Conservation (phyloP, 2,888 invertebrate species). For the Eupithecia dodoneata region DNA sequence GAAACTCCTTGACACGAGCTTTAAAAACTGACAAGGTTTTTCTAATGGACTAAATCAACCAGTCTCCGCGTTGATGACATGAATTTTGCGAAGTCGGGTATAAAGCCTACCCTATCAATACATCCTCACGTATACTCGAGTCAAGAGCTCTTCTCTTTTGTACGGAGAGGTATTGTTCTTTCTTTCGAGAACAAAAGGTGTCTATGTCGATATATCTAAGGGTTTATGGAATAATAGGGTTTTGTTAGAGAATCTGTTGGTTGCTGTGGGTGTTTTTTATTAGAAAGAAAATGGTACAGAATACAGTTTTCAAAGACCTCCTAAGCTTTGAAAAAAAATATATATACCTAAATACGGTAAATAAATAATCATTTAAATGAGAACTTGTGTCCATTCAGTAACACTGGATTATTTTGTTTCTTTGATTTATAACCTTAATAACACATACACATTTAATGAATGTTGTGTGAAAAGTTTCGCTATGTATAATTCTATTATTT, state of each 20-base stretch:
- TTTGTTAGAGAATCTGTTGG: constrained; percentile 7
- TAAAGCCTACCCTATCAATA: constrained; percentile 20
- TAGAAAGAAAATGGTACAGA: neutral
- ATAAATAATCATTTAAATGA: too few relatives aligned
- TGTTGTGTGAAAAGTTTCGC: too few relatives aligned
- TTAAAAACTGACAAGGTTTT: too few relatives aligned
- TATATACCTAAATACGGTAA: too few relatives aligned
- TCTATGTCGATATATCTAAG: constrained; percentile 2
- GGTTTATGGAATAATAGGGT: constrained; percentile 14
- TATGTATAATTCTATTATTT: too few relatives aligned
- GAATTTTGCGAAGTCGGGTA: constrained; percentile 7
- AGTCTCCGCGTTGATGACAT: neutral
- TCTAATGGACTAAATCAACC: neutral
- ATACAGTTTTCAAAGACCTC: neutral
- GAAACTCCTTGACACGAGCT: too few relatives aligned
- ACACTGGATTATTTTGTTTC: too few relatives aligned
- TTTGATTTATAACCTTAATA: too few relatives aligned
- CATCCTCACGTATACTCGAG: constrained; percentile 19
- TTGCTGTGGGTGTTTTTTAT: neutral
- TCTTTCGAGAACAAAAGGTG: constrained; percentile 21
- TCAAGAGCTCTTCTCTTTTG: constrained; percentile 18
- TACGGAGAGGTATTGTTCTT: constrained; percentile 24
- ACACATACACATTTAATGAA: too few relatives aligned
- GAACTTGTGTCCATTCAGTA: too few relatives aligned
- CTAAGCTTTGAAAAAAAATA: neutral